A percentile compares a stretch with the other conserved stretches of the same genome.
phyloP scores from a whole-genome alignment of 1,140 invertebrate genomes.

The Homarus americanus region DNA sequence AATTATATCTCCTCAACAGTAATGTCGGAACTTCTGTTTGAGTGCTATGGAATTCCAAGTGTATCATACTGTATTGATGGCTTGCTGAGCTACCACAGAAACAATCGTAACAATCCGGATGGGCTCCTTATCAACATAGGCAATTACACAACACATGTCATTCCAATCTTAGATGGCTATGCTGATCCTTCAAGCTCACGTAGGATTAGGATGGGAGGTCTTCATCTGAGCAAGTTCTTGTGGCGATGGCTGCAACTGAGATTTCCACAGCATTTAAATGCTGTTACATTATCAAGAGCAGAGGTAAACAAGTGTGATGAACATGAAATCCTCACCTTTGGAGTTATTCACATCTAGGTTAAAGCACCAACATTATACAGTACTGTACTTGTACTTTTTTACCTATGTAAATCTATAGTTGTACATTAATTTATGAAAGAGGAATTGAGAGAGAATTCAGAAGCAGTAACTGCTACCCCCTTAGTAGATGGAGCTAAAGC shows the following conservation, averaged over 20 bases:
- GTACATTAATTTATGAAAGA: too few relatives aligned
- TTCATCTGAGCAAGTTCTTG: constrained; percentile 90
- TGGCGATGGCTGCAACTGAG: constrained; percentile 92
- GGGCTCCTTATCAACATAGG: constrained; percentile 91
- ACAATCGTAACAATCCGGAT: constrained; percentile 81
- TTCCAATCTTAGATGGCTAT: constrained; percentile 87
- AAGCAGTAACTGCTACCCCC: too few relatives aligned
- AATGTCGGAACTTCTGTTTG: constrained; percentile 96
- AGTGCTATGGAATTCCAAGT: constrained; percentile 92
- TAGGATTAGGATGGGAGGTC: constrained; percentile 92
- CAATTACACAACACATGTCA: constrained; percentile 92
- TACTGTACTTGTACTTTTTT: too few relatives aligned
- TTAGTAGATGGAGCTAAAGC: too few relatives aligned
- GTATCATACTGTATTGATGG: constrained; percentile 93
- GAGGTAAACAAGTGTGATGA: background rate
- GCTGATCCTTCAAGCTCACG: constrained; percentile 85
- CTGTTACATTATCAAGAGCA: constrained; percentile 85
- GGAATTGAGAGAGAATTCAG: too few relatives aligned
- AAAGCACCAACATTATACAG: too few relatives aligned
- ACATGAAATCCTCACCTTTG: too few relatives aligned
- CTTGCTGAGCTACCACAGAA: constrained; percentile 88
- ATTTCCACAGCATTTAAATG: constrained; percentile 93
- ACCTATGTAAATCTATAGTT: too few relatives aligned
- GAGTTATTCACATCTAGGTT: too few relatives aligned
- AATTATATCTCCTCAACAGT: constrained; percentile 81